A percentile compares a stretch with the other conserved stretches of the same genome.
phyloP scores from a whole-genome alignment of 2,797 vertebrate species.

The Danionella dracula region DNA sequence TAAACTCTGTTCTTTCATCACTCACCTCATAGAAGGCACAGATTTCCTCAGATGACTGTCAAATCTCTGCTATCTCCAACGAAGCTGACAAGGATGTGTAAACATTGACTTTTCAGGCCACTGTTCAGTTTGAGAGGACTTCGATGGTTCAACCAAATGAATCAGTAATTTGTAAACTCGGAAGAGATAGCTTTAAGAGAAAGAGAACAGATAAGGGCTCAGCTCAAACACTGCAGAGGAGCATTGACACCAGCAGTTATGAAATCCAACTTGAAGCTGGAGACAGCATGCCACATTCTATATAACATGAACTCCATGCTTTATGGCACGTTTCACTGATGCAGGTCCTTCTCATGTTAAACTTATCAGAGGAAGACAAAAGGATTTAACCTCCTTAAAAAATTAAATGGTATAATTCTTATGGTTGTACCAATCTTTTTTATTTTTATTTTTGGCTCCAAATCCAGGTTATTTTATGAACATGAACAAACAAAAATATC shows the following conservation, averaged over 20 bases:
- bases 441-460: no score
- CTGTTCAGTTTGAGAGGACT: not conserved
- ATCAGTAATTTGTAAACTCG: conserved; percentile 63
- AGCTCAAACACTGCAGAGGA: conserved; percentile 64
- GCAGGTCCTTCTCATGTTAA: no score
- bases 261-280: conserved; percentile 52
- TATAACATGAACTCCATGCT: not conserved
- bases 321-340: not conserved
- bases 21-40: not conserved
- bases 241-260: conserved; percentile 68
- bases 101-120: conserved; percentile 37
- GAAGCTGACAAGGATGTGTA: conserved; percentile 20
- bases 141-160: conserved; percentile 43
- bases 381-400: no score
- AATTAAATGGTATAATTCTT: no score
- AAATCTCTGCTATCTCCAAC: not conserved
- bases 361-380: no score
- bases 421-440: no score
- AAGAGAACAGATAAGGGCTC: conserved; percentile 59
- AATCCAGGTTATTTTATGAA: no score
- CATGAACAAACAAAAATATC: no score
- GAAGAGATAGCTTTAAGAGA: conserved; percentile 33
- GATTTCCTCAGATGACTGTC: not conserved
- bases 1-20: not conserved
- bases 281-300: not conserved